Evolutionary conservation across 2,113 vertebrate species (phyloP), one percentile per base, ranked within the genome.

Genomic region (Myrmecophaga tridactyla): DNA sequence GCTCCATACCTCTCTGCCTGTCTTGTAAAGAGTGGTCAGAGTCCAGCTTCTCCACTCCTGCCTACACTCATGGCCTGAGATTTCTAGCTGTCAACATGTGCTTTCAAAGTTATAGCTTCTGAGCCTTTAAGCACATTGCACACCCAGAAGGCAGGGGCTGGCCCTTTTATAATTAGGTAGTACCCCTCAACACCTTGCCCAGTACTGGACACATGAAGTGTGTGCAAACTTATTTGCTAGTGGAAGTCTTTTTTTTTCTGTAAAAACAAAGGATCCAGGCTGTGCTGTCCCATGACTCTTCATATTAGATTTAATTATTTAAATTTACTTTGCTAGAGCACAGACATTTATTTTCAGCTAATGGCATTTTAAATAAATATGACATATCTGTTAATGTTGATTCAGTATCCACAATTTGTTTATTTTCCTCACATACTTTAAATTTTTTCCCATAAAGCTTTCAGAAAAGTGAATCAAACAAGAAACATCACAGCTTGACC

Each of bases 241-340:
- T 29, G 18, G 8, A 20, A 27, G 39, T 62, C 11, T 27, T 10
- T 34, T 53, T 63, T n/a, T n/a, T n/a, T n/a, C n/a, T 18, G 31
- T 63, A 60, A 87, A 58, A 31, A 29, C 34, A 34, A 25, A 56
- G 31, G 9, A 53, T 56, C 62, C 48, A 78, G 41, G 36, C 18
- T 65, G 4, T 31, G 29, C 48, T 58, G 39, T 29, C 17, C 53
- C 15, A 8, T 6, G 8, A 20, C 63, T 67, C 7, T 75, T 56
- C 39, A 36, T 48, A 56, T 56, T 72, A 53, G 39, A 86, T 18
- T 69, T 78, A 34, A 70, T 23, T 91, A 39, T 53, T 86, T 17
- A 90, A 39, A 67, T 94, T 73, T 75, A 43, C 85, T 89, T 58
- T 86, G 69, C 86, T 51, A 56, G 36, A 34, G 25, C 13, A 46